phyloP scores from a whole-genome alignment of 1,140 invertebrate species.

The Papilio aristodemus region DNA sequence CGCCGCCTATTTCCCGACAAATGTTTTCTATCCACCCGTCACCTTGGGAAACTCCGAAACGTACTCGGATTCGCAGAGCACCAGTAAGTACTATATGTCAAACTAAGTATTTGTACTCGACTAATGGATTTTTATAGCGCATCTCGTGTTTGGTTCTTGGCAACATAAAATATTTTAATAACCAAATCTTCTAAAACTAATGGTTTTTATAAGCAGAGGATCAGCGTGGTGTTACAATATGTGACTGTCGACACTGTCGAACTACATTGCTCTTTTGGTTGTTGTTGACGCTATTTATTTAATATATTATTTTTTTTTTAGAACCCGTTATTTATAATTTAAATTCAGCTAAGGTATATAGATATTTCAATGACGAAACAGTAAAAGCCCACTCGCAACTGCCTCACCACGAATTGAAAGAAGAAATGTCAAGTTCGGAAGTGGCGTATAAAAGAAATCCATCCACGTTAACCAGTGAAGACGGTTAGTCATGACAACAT shows the following conservation, averaged over 20 bases:
- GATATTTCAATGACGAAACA: slow-evolving; percentile 37
- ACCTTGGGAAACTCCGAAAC: slow-evolving; percentile 41
- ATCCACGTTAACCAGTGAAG: slow-evolving; percentile 39
- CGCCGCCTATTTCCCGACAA: slow-evolving; percentile 59
- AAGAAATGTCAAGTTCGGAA: slow-evolving; percentile 88
- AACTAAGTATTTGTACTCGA: not conserved
- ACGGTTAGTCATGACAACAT: slow-evolving; percentile 40
- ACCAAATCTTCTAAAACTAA: too few species aligned
- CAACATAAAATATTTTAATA: not conserved
- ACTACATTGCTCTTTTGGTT: too few species aligned
- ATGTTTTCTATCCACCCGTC: slow-evolving; percentile 65
- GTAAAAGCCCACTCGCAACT: slow-evolving; percentile 57
- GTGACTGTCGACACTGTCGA: too few species aligned
- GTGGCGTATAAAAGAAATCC: slow-evolving; percentile 73
- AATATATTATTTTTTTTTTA: slow-evolving; percentile 22
- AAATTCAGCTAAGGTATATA: slow-evolving; percentile 36
- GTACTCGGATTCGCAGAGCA: slow-evolving; percentile 39
- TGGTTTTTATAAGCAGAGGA: too few species aligned
- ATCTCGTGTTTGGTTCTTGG: not conserved
- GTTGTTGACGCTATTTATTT: not conserved
- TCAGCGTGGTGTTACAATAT: too few species aligned
- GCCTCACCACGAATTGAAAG: slow-evolving; percentile 79
- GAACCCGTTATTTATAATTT: slow-evolving; percentile 35
- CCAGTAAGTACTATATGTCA: slow-evolving; percentile 41
- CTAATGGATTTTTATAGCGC: slow-evolving; percentile 27